Evolutionary conservation across 2,888 invertebrate genomes (phyloP), one percentile per base, ranked within the genome.

Genomic region (Ectemnius cavifrons): DNA sequence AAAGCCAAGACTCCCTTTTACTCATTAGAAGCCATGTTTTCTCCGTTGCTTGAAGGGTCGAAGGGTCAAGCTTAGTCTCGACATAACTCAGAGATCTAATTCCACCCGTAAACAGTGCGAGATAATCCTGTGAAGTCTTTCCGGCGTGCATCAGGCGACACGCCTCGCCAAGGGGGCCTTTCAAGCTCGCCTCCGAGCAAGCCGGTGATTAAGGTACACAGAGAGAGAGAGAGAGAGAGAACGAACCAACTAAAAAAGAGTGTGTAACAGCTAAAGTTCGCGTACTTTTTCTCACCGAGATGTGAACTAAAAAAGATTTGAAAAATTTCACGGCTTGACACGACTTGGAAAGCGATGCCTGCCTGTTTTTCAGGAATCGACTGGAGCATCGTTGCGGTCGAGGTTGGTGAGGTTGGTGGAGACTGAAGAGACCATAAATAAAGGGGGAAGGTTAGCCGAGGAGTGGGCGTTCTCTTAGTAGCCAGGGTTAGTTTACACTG

Each of bases 301-400:
- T 37, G 6, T 6, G 6, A 1, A 6, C 0, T 6, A 60, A 60
- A 28, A 14, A 0, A 67, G 20, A 20, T 49, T 62, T 59, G 66
- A 58, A 52, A 67, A 58, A 71, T 80, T 74, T 62, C 78, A 68
- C 67, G 73, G 71, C 60, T 79, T 83, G 16, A 76, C 81, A 78
- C 79, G 71, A 73, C 71, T 37, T 37, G 77, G 76, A 79, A 83
- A 82, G 81, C 83, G 66, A 70, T 28, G 64, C 77, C 74, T 70
- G 82, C 60, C 81, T 81, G 81, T 83, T 82, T 82, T 82, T 83
- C 82, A 82, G 78, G 83, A 82, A 82, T 82, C 81, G 83, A 83
- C 82, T 81, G 83, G 81, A 81, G 3, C 3, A 23, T 23, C 73
- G 83, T 71, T 65, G 81, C 72, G 72, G 77, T 73, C 79, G 81